These are phyloP conservation scores for Trichoplusia ni DNA, from an alignment of 1,140 invertebrate genomes.

Conservation along the genomic window DNA sequence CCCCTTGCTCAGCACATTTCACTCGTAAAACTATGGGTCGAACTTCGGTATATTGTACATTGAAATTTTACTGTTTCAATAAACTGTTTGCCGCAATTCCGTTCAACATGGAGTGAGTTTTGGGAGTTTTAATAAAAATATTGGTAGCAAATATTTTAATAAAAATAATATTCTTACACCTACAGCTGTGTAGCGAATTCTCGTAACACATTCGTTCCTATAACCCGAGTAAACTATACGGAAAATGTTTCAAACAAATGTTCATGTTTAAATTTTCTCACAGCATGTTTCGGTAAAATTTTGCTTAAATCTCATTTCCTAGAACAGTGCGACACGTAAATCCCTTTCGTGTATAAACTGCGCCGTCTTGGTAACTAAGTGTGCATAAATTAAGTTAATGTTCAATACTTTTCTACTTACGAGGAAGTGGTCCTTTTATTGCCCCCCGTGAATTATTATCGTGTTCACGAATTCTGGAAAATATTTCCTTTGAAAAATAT, in stretches of 20 bases:
- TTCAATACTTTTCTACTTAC: conserved; percentile 77
- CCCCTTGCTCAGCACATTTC: conserved; percentile 65
- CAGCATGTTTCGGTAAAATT: conserved; percentile 27
- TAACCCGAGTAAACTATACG: no score
- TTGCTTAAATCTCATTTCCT: conserved; percentile 56
- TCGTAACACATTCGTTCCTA: no score
- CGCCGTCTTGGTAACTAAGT: conserved; percentile 62
- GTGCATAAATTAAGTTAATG: conserved; percentile 79
- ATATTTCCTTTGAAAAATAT: conserved; percentile 40
- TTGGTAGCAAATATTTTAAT: background rate
- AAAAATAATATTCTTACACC: background rate
- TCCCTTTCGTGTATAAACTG: conserved; percentile 51
- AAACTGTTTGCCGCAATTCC: conserved; percentile 56
- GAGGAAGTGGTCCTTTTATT: conserved; percentile 73
- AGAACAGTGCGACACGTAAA: conserved; percentile 51
- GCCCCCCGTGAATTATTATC: conserved; percentile 64
- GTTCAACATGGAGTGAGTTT: conserved; percentile 33
- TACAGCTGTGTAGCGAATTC: background rate
- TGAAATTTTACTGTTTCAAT: conserved; percentile 67
- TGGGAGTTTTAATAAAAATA: background rate
- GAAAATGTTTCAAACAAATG: background rate
- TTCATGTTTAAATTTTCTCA: background rate
- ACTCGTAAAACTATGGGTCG: conserved; percentile 67
- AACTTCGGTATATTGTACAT: conserved; percentile 60
- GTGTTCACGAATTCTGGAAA: conserved; percentile 51